These are phyloP conservation scores for Polyergus mexicanus DNA, from an alignment of 1,140 invertebrate species.

Conservation along the genomic window DNA sequence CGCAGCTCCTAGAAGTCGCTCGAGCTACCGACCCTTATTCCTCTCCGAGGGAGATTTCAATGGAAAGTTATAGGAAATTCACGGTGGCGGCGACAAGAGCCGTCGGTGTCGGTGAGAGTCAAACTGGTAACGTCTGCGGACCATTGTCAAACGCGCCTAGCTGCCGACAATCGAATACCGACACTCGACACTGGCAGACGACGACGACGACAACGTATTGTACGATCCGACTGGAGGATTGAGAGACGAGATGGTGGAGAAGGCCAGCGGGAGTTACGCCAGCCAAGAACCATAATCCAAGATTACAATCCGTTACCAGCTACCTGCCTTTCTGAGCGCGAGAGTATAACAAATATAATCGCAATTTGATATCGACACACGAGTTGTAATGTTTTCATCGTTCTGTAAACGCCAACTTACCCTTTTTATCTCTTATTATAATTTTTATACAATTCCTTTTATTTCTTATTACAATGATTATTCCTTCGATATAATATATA, in stretches of 20 bases:
- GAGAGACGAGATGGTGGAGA: slow-evolving; percentile 45
- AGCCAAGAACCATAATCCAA: slow-evolving; percentile 64
- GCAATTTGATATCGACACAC: slow-evolving; percentile 35
- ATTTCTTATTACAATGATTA: background rate
- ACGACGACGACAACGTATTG: slow-evolving; percentile 62
- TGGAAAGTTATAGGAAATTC: slow-evolving; percentile 82
- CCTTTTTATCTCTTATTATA: background rate
- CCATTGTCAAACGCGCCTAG: slow-evolving; percentile 73
- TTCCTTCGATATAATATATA: background rate
- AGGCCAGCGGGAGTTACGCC: slow-evolving; percentile 32
- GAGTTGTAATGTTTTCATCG: background rate
- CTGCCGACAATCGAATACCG: slow-evolving; percentile 69
- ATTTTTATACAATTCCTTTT: background rate
- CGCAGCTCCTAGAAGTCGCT: slow-evolving; percentile 19
- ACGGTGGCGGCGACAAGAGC: slow-evolving; percentile 74
- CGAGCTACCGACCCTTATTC: slow-evolving; percentile 70
- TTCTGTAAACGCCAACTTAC: background rate
- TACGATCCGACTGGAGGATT: slow-evolving; percentile 48
- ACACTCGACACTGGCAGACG: slow-evolving; percentile 62
- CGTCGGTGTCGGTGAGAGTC: slow-evolving; percentile 73
- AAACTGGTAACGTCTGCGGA: slow-evolving; percentile 76
- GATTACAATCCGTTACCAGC: slow-evolving; percentile 64
- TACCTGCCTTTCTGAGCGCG: slow-evolving; percentile 27
- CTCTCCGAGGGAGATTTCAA: slow-evolving; percentile 79
- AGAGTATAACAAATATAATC: slow-evolving; percentile 45